A percentile compares a stretch with the other conserved stretches of the same genome.
These are phyloP conservation scores for Orchestes rusci DNA, from an alignment of 2,888 invertebrate genomes.

Conservation along the genomic window DNA sequence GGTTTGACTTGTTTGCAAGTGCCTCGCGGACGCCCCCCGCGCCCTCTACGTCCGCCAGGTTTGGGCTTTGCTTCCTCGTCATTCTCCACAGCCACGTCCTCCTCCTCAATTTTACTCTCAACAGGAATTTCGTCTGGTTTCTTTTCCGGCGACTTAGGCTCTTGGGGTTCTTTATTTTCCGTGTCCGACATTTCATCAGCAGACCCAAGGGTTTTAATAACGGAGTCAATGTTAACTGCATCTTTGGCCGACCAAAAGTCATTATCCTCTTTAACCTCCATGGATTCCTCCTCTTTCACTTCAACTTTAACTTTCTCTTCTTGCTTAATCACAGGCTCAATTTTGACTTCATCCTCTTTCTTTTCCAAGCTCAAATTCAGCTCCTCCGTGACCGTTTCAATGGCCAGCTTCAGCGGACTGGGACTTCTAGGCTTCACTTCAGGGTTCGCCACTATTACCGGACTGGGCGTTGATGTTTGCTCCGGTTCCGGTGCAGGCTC, in stretches of 20 bases:
- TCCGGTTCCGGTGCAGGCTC: constrained; percentile 7
- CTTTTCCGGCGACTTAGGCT: constrained; percentile 16
- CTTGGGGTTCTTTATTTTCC: constrained; percentile 34
- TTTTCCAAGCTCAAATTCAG: constrained; percentile 37
- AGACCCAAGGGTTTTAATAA: constrained; percentile 65
- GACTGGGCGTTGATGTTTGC: constrained; percentile 44
- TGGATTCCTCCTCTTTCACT: constrained; percentile 45
- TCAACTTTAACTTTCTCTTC: not conserved
- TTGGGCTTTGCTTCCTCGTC: constrained; percentile 15
- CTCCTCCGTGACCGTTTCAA: constrained; percentile 38
- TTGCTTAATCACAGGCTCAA: not conserved
- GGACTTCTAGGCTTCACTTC: constrained; percentile 23
- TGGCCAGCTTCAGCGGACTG: constrained; percentile 28
- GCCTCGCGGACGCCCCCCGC: constrained; percentile 37
- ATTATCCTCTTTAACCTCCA: constrained; percentile 45
- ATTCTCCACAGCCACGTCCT: constrained; percentile 27
- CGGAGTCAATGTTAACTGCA: constrained; percentile 66
- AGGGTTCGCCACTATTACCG: constrained; percentile 43
- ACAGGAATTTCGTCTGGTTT: constrained; percentile 15
- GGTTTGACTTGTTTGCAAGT: constrained; percentile 11
- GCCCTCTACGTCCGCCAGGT: constrained; percentile 26
- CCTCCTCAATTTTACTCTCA: constrained; percentile 25
- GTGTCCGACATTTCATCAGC: constrained; percentile 44
- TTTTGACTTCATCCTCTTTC: constrained; percentile 27
- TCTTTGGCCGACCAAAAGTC: constrained; percentile 75